Base-by-base conservation (phyloP, 53 echinoderm and acorn worm genomes). In the Arbacia lixula region DNA sequence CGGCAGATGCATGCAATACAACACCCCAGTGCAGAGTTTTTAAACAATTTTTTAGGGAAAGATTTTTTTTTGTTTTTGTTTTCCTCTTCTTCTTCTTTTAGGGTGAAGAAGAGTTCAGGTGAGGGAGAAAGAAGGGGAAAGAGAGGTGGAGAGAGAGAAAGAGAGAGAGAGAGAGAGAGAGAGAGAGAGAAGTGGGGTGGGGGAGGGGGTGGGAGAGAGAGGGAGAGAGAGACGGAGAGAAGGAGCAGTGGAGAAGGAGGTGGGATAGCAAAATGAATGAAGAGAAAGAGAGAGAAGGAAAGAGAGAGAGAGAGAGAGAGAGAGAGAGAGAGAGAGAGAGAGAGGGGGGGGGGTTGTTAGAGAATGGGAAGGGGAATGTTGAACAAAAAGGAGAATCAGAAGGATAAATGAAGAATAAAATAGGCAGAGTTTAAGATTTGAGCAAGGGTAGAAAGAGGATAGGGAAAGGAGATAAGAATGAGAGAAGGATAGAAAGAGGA, bases 1-100 rank as follows among this genome's bases (percentile, higher is more conserved):
- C 53, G 28, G 75, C 75, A 75, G 75, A 75, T 75, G 75, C 75
- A 53, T 75, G 75, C 75, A 75, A 75, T 53, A 32, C 22, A 52
- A 75, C 75, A 75, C 75, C 75, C 32, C 36, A 52, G 42, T 8
- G 20, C 53, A 34, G 54, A 75, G 75, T 75, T 75, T 75, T 75
- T 75, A 75, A 75, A 75, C 75, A 75, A 75, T 75, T 52, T 75
- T 53, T 36, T n/a, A n/a, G n/a, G n/a, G 14, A 46, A 46, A 10
- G 46, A 46, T 10, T 46, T 46, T 46, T 14, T 46, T 46, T 10
- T 10, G 46, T 14, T 10, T 10, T 6, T 10, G 14, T 10, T 14
- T 46, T 46, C 46, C 46, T 14, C 46, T 14, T 46, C 46, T 14
- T 10, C 46, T 14, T 46, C 6, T 46, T 46, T 46, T 14, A 46